Base-by-base conservation (phyloP, 2,888 invertebrate species). In the Rhingia rostrata region DNA sequence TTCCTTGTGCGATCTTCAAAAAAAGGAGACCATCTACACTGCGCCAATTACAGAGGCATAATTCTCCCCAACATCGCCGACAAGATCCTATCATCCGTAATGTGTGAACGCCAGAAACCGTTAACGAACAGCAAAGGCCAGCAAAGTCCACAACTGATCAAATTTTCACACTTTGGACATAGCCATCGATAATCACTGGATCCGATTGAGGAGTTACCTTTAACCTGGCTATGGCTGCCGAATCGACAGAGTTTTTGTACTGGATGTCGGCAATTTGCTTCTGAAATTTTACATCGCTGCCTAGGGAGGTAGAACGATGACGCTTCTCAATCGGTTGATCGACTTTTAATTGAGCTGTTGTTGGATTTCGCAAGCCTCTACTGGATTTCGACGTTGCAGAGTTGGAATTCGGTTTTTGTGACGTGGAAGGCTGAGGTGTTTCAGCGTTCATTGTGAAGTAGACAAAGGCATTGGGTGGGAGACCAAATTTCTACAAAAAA, bases 151-250 rank as follows among this genome's bases (percentile, higher is more conserved):
- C n/a, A n/a, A n/a, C n/a, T n/a, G n/a, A n/a, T n/a, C n/a, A n/a
- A n/a, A n/a, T n/a, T n/a, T n/a, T n/a, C n/a, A 92, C 92, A 87
- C 92, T 90, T 73, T 91, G 90, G 2, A 90, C 88, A 79, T 90
- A 92, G 6, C 92, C 92, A 86, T 92, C 92, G 87, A 92, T 90
- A 58, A 92, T 90, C 0, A 89, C 86, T 33, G 87, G 88, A 86
- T 90, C 88, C 1, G 87, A 87, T 30, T 89, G 87, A 0, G 87
- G 81, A 1, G 72, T 60, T 1, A 86, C 86, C 9, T 88, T 87
- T 0, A 90, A 86, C 60, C 89, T 89, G n/a, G 88, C 89, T 63
- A 89, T 61, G 3, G 88, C 87, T 0, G 91, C 89, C 2, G 89
- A 87, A 43, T 88, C 87, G 2, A 87, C 88, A 6, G 90, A 90